Evolutionary conservation across 2,797 vertebrate species (phyloP).

Genomic region (Fistularia tabacaria): DNA sequence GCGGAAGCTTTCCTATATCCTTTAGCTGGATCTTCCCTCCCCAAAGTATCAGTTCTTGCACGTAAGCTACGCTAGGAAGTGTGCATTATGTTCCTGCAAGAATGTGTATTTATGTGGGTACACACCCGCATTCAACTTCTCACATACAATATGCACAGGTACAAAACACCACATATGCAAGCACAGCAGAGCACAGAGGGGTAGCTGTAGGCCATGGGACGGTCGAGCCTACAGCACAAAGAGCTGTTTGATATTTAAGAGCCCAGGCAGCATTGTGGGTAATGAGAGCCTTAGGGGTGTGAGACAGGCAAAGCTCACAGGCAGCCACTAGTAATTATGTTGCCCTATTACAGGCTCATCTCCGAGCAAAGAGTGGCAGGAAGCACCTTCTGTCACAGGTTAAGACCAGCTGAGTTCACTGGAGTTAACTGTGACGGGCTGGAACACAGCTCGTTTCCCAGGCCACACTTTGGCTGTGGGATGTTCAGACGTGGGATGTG

Average conservation of each 20-base stretch:
- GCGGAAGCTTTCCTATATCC: not conserved
- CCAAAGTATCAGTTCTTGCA: too few species aligned
- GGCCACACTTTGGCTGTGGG: slow-evolving; percentile 18
- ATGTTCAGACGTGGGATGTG: not conserved
- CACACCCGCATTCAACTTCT: not conserved
- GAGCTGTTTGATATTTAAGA: slow-evolving; percentile 69
- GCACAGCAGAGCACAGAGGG: slow-evolving; percentile 32
- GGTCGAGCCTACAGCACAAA: slow-evolving; percentile 52
- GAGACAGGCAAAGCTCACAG: slow-evolving; percentile 51
- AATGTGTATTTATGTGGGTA: not conserved
- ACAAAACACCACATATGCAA: slow-evolving; percentile 26
- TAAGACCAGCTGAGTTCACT: slow-evolving; percentile 39
- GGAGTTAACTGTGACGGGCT: slow-evolving; percentile 40
- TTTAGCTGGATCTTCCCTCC: not conserved
- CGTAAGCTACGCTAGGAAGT: too few species aligned
- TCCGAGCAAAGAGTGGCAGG: slow-evolving; percentile 43
- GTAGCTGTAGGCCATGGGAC: slow-evolving; percentile 42
- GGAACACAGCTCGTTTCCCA: slow-evolving; percentile 41
- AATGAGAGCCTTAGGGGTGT: slow-evolving; percentile 69
- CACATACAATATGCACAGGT: not conserved
- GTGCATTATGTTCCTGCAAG: too few species aligned
- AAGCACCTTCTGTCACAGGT: slow-evolving; percentile 49
- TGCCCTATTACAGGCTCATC: slow-evolving; percentile 65
- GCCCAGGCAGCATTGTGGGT: slow-evolving; percentile 62
- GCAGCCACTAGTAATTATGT: slow-evolving; percentile 69